Percentiles rank a stretch among this genome's conserved stretches.
Conservation (phyloP, 2,888 invertebrate genomes). For the Zelleria hepariella region DNA sequence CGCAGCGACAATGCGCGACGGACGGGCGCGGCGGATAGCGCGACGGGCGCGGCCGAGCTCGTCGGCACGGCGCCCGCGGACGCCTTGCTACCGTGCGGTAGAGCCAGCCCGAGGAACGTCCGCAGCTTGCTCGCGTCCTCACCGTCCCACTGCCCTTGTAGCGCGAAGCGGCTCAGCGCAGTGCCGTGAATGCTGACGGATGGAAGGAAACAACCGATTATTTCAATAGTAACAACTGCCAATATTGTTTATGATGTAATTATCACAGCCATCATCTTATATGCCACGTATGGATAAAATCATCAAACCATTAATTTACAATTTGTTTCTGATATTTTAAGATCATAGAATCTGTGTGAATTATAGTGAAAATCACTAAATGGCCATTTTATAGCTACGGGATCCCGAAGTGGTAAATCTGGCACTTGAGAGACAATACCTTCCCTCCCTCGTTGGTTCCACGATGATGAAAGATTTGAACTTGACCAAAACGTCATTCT, state of each 20-base stretch:
- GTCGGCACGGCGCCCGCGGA: constrained; percentile 10
- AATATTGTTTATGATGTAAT: too few species aligned
- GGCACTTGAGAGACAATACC: too few species aligned
- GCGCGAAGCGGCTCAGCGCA: constrained; percentile 35
- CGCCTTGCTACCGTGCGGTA: constrained; percentile 16
- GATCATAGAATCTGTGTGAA: too few species aligned
- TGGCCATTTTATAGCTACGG: too few species aligned
- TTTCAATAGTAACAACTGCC: too few species aligned
- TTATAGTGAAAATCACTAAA: too few species aligned
- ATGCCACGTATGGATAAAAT: too few species aligned
- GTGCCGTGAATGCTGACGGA: constrained; percentile 27
- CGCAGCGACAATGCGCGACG: constrained; percentile 15
- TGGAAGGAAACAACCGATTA: too few species aligned
- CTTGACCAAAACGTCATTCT: constrained; percentile 17
- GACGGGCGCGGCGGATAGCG: constrained; percentile 19
- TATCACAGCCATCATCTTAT: too few species aligned
- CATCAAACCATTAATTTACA: too few species aligned
- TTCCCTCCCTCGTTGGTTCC: constrained; percentile 26
- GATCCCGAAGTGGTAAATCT: too few species aligned
- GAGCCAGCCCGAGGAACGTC: constrained; percentile 33
- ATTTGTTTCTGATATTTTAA: too few species aligned
- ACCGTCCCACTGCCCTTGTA: constrained; percentile 42
- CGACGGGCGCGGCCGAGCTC: constrained; percentile 22
- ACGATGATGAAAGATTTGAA: constrained; percentile 34
- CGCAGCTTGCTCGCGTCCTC: constrained; percentile 29